Percentiles rank a stretch among this genome's conserved stretches.
Evolutionary conservation across 2,888 invertebrate species (phyloP).

Genomic region (Hetaerina titia): DNA sequence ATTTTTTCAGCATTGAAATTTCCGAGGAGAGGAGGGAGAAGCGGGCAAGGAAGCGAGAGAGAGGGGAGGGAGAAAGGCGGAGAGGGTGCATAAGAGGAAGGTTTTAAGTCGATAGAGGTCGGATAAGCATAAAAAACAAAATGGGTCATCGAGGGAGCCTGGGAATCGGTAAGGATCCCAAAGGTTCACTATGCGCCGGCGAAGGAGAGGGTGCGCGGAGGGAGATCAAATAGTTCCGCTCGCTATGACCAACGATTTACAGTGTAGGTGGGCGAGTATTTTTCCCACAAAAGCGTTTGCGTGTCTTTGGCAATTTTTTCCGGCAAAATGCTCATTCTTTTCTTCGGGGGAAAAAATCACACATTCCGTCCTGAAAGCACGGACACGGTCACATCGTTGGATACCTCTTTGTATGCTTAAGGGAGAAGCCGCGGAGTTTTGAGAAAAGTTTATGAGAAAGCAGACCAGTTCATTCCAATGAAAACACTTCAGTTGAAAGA

Average conservation of each 20-base stretch:
- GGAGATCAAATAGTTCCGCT: background rate
- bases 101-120: no score
- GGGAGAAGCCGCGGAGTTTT: background rate
- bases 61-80: no score
- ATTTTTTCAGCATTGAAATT: no score
- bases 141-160: no score
- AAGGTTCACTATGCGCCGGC: background rate
- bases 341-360: background rate
- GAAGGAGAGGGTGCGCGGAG: background rate
- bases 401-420: background rate
- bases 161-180: background rate
- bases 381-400: background rate
- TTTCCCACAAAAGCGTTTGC: background rate
- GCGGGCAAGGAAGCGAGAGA: background rate
- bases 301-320: background rate
- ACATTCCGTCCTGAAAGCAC: background rate
- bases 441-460: background rate
- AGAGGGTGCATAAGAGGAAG: no score
- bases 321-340: background rate
- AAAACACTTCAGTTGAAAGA: no score
- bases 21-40: background rate
- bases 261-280: background rate
- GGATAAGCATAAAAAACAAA: no score
- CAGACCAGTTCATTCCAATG: background rate
- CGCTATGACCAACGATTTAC: background rate